phyloP scores from a whole-genome alignment of 2,797 vertebrate genomes.

The Nasua narica region DNA sequence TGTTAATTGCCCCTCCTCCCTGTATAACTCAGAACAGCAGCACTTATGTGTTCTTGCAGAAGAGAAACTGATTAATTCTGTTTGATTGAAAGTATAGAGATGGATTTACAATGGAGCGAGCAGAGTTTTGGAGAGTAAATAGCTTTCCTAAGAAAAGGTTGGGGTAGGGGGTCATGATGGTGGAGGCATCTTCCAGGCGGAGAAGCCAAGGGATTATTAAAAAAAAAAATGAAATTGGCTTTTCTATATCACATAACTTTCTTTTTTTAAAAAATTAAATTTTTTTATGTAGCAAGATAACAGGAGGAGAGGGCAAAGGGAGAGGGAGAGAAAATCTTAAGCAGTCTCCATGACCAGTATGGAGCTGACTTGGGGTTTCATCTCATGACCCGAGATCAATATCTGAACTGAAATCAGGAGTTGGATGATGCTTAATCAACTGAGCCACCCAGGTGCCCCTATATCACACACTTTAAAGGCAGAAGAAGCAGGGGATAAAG shows the following conservation, averaged over 20 bases:
- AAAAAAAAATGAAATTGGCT: background rate
- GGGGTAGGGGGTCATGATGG: rapidly evolving
- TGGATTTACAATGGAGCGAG: background rate
- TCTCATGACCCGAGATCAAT: background rate
- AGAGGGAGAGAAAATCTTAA: background rate
- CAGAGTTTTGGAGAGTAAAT: background rate
- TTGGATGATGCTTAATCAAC: background rate
- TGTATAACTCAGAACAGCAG: background rate
- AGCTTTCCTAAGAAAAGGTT: background rate
- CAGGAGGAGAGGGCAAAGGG: background rate
- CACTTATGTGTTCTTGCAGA: background rate
- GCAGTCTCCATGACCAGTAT: background rate
- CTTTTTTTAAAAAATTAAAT: background rate
- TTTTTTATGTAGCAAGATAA: background rate
- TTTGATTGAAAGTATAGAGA: background rate
- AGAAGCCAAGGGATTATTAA: background rate
- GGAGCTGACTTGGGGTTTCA: background rate
- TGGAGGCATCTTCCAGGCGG: background rate
- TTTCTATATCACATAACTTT: background rate
- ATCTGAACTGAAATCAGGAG: background rate
- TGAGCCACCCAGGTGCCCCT: background rate
- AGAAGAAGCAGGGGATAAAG: background rate
- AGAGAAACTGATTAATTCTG: background rate
- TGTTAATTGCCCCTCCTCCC: background rate
- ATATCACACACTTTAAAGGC: background rate